Evolutionary conservation across 2,888 invertebrate genomes (phyloP).

Genomic region (Hirtodrosophila trivittata): DNA sequence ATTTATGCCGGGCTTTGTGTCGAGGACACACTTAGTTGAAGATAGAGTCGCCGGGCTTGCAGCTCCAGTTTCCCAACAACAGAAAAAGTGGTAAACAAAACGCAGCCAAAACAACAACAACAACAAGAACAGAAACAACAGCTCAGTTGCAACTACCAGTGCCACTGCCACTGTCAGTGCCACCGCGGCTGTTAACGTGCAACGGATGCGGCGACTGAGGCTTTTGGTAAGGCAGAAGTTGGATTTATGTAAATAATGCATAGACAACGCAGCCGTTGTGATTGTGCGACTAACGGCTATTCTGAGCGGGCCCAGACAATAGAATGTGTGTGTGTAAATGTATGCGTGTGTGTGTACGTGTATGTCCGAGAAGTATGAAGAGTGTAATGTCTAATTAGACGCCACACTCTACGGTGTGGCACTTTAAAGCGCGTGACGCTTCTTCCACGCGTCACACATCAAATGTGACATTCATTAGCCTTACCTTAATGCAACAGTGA

Average conservation of each 20-base stretch:
- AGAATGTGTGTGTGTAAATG: neutral
- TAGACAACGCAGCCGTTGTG: slow-evolving; percentile 3
- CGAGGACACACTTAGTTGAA: slow-evolving; percentile 37
- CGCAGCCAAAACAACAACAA: slow-evolving; percentile 15
- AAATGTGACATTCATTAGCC: slow-evolving; percentile 67
- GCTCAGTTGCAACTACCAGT: slow-evolving; percentile 4
- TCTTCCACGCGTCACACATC: slow-evolving; percentile 40
- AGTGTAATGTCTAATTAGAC: slow-evolving; percentile 14
- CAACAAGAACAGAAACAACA: slow-evolving; percentile 1
- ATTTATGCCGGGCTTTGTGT: slow-evolving; percentile 52
- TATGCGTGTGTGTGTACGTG: neutral
- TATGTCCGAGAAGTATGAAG: slow-evolving; percentile 1
- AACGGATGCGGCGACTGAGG: slow-evolving; percentile 7
- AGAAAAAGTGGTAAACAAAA: slow-evolving; percentile 7
- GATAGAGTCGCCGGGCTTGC: slow-evolving; percentile 13
- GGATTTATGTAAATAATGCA: slow-evolving; percentile 32
- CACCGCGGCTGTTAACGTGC: slow-evolving; percentile 4
- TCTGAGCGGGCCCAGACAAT: neutral
- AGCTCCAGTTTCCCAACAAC: slow-evolving; percentile 6
- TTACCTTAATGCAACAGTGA: slow-evolving; percentile 36
- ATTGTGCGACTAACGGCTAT: neutral
- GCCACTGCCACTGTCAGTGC: slow-evolving; percentile 1
- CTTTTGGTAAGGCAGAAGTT: slow-evolving; percentile 1
- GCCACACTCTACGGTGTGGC: neutral
- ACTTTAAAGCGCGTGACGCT: slow-evolving; percentile 43